Evolutionary conservation across 2,888 invertebrate genomes (phyloP).

Genomic region (Rhaphigaster nebulosa): DNA sequence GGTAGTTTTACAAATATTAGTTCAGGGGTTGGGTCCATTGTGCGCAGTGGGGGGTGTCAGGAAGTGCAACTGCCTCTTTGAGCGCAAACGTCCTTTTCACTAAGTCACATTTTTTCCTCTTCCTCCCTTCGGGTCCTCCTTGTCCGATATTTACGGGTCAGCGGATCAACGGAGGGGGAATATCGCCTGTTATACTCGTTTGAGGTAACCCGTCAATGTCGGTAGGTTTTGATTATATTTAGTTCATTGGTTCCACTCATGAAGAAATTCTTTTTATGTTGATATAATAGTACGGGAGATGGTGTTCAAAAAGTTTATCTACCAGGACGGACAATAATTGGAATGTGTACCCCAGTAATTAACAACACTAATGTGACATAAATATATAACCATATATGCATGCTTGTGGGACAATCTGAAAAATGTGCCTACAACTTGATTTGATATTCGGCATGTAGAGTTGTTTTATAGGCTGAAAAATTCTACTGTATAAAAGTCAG

Average conservation of each 20-base stretch:
- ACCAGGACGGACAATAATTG: no score
- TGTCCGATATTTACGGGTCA: constrained; percentile 26
- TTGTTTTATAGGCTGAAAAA: no score
- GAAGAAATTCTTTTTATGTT: background rate
- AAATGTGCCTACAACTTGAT: no score
- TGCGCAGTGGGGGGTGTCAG: background rate
- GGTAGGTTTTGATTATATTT: background rate
- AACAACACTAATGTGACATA: no score
- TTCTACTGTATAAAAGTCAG: no score
- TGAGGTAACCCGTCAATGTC: background rate
- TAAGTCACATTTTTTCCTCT: constrained; percentile 30
- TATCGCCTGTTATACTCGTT: background rate
- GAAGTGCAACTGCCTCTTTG: constrained; percentile 19
- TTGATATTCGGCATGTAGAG: no score
- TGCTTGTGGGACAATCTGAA: no score
- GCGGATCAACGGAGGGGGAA: background rate
- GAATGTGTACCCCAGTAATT: no score
- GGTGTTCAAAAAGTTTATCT: no score
- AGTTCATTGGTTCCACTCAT: background rate
- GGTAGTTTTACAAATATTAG: constrained; percentile 48
- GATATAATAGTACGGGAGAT: background rate
- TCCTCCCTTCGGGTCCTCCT: background rate
- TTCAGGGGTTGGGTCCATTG: background rate
- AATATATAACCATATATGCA: no score
- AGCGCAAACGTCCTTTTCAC: background rate